Evolutionary conservation across 2,888 invertebrate species (phyloP).

Genomic region (Zhengitettix transpicula): DNA sequence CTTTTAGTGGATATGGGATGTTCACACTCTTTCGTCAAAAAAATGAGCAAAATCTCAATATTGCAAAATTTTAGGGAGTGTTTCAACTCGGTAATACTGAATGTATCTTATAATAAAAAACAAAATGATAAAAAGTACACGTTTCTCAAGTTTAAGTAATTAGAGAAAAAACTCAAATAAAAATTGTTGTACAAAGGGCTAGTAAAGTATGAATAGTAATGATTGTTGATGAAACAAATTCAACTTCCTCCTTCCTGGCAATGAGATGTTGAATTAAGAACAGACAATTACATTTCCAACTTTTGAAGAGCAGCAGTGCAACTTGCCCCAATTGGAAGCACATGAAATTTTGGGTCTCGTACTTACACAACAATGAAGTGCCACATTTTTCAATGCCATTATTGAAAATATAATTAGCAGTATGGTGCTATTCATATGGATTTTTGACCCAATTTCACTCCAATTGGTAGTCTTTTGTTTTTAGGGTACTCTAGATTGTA

Average conservation of each 20-base stretch:
- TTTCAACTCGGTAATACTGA: neutral
- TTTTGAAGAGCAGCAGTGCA: conserved; percentile 96
- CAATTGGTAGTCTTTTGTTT: no score
- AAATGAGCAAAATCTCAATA: conserved; percentile 6
- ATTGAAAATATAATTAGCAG: no score
- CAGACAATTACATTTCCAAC: conserved; percentile 46
- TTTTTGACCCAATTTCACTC: no score
- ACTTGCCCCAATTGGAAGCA: conserved; percentile 99
- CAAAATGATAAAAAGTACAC: conserved; percentile 2
- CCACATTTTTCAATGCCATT: conserved; percentile 37
- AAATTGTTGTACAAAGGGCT: conserved; percentile 8
- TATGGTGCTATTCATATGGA: no score
- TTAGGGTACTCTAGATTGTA: no score
- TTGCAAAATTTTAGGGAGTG: conserved; percentile 3
- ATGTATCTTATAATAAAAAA: neutral
- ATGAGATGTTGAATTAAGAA: conserved; percentile 7
- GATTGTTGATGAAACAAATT: conserved; percentile 6
- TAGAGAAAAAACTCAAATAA: neutral
- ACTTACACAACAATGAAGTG: conserved; percentile 99
- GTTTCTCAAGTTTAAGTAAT: conserved; percentile 1
- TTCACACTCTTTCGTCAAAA: conserved; percentile 9
- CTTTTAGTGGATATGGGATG: conserved; percentile 4
- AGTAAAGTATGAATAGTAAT: conserved; percentile 9
- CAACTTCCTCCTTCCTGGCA: conserved; percentile 7
- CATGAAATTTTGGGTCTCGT: conserved; percentile 98